Conservation (phyloP, 1,140 invertebrate species). For the Harlomillsia oculata region DNA sequence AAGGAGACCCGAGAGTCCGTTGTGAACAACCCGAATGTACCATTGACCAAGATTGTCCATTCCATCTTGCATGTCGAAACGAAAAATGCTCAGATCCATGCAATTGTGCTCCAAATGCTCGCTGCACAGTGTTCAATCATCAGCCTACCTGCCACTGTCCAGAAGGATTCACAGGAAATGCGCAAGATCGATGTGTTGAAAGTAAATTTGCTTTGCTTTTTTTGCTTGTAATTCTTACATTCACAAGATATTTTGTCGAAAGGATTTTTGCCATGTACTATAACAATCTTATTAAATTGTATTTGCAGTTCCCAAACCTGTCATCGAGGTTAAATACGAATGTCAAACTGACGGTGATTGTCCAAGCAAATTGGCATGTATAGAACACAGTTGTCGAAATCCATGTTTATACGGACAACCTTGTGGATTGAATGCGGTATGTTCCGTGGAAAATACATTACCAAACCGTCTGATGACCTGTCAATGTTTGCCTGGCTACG, state of each 20-base stretch:
- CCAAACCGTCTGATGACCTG: conserved; percentile 79
- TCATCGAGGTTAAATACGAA: conserved; percentile 49
- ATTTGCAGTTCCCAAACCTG: conserved; percentile 28
- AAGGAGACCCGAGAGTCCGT: conserved; percentile 61
- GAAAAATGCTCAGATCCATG: conserved; percentile 70
- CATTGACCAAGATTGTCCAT: conserved; percentile 57
- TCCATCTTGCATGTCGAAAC: conserved; percentile 61
- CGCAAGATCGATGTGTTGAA: conserved; percentile 53
- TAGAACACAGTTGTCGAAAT: conserved; percentile 66
- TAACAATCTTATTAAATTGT: conserved; percentile 13
- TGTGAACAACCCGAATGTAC: conserved; percentile 71
- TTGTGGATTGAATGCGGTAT: conserved; percentile 67
- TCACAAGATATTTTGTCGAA: conserved; percentile 32
- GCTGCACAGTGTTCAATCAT: conserved; percentile 68
- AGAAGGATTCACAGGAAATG: conserved; percentile 69
- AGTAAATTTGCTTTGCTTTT: conserved; percentile 42
- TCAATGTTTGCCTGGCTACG: conserved; percentile 65
- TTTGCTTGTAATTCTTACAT: too few relatives aligned
- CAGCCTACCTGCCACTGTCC: conserved; percentile 67
- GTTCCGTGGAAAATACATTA: conserved; percentile 69
- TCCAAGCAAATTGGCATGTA: conserved; percentile 69
- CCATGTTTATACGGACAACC: conserved; percentile 68
- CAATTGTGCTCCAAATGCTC: conserved; percentile 56
- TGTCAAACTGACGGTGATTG: conserved; percentile 76
- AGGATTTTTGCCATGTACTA: conserved; percentile 36